phyloP scores from a whole-genome alignment of 1,140 invertebrate genomes.

The Lepidurus arcticus region DNA sequence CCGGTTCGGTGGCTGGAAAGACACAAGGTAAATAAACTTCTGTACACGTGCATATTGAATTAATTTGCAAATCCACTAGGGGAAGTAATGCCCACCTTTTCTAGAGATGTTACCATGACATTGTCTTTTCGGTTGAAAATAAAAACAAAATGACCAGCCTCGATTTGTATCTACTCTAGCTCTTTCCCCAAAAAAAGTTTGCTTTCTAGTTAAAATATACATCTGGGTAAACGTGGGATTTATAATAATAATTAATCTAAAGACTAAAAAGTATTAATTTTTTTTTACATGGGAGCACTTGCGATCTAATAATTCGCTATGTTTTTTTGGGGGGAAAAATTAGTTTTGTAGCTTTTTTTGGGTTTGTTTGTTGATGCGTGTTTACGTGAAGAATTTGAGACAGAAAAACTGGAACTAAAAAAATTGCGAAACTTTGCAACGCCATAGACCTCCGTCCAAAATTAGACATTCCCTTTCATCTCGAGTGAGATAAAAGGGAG shows the following conservation, averaged over 20 bases:
- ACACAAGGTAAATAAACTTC: slow-evolving; percentile 14
- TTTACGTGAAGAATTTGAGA: background rate
- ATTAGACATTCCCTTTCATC: background rate
- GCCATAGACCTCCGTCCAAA: background rate
- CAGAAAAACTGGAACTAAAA: background rate
- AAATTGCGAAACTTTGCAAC: background rate
- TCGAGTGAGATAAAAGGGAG: no score
- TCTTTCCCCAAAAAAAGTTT: background rate
- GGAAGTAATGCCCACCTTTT: background rate
- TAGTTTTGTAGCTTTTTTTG: slow-evolving; percentile 6
- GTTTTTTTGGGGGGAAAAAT: background rate
- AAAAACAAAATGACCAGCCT: slow-evolving; percentile 5
- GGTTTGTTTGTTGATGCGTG: slow-evolving; percentile 16
- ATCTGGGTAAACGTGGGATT: background rate
- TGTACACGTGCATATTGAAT: background rate
- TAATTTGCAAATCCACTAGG: background rate
- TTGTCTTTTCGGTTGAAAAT: background rate
- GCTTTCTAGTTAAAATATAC: background rate
- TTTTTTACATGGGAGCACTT: background rate
- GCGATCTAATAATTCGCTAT: background rate
- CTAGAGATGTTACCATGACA: slow-evolving; percentile 12
- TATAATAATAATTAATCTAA: background rate
- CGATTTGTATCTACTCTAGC: background rate
- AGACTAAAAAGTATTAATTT: background rate
- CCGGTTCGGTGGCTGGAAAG: background rate